Evolutionary conservation across 23 tunicate genomes (phyloP).

Genomic region (Corella eumyota): DNA sequence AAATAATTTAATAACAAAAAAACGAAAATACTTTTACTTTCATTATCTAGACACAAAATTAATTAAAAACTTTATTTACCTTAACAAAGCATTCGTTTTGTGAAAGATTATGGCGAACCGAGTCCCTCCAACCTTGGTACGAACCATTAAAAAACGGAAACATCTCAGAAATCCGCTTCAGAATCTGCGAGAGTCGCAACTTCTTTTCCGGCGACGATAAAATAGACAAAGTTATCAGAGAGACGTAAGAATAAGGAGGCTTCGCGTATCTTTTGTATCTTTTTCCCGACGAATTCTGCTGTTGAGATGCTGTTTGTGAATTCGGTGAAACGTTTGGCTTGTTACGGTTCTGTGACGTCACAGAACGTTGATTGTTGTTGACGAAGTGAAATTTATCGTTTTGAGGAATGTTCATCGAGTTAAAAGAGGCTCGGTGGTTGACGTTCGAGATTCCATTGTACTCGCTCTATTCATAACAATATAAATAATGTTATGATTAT

Average conservation of each 20-base stretch:
- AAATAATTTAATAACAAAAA: too few relatives aligned
- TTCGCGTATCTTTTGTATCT: slow-evolving; percentile 88
- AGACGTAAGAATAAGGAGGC: slow-evolving; percentile 94
- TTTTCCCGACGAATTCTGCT: slow-evolving; percentile 32
- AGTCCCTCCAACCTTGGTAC: slow-evolving; percentile 98
- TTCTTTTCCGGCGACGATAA: slow-evolving; percentile 83
- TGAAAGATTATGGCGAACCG: slow-evolving; percentile 90
- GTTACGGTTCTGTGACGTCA: background rate
- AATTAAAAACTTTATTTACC: too few relatives aligned
- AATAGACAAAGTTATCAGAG: slow-evolving; percentile 85
- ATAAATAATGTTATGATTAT: too few relatives aligned
- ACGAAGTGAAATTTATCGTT: too few relatives aligned
- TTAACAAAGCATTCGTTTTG: slow-evolving; percentile 93
- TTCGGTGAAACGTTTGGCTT: background rate
- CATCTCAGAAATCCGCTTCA: slow-evolving; percentile 89
- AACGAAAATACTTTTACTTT: too few relatives aligned
- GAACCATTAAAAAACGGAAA: slow-evolving; percentile 93
- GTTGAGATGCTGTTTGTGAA: slow-evolving; percentile 7
- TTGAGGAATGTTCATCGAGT: too few relatives aligned
- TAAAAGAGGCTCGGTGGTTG: too few relatives aligned
- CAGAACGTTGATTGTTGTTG: background rate
- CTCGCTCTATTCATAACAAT: too few relatives aligned
- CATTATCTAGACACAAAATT: too few relatives aligned
- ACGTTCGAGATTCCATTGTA: too few relatives aligned
- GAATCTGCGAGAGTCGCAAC: slow-evolving; percentile 72